Evolutionary conservation across 1,140 invertebrate species (phyloP).

Genomic region (Camponotus vicinus): DNA sequence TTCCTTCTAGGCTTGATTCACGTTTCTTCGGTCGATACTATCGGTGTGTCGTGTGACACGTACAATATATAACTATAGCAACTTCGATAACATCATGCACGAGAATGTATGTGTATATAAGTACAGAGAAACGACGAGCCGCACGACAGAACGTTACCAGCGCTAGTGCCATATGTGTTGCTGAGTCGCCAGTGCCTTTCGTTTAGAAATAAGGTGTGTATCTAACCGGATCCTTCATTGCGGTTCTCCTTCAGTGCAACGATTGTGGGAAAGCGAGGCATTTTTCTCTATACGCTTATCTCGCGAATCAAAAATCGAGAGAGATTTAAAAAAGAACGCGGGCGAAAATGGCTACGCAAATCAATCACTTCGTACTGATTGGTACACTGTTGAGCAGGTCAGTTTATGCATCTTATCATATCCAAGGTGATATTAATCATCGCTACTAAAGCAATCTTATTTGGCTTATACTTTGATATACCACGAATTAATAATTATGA

Average conservation of each 20-base stretch:
- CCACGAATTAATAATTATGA: neutral
- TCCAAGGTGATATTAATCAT: too few relatives aligned
- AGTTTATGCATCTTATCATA: conserved; percentile 2
- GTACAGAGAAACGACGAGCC: neutral
- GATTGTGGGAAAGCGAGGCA: neutral
- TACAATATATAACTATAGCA: neutral
- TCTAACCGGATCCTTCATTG: neutral
- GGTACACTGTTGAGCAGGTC: conserved; percentile 21
- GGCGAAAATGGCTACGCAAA: neutral
- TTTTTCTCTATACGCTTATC: neutral
- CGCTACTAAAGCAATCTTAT: neutral
- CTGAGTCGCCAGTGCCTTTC: neutral
- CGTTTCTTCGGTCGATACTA: neutral
- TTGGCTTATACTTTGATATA: too few relatives aligned
- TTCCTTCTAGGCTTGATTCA: neutral
- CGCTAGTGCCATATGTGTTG: conserved; percentile 16
- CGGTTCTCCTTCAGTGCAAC: neutral
- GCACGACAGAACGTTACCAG: conserved; percentile 22
- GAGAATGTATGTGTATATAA: conserved; percentile 39
- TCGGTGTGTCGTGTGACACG: neutral
- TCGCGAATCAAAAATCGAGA: neutral
- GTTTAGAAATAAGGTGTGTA: neutral
- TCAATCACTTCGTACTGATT: neutral
- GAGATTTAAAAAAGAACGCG: neutral
- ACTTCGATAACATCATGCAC: conserved; percentile 34